These are phyloP conservation scores for Protaetia brevitarsis DNA, from an alignment of 1,140 invertebrate genomes.

Conservation along the genomic window DNA sequence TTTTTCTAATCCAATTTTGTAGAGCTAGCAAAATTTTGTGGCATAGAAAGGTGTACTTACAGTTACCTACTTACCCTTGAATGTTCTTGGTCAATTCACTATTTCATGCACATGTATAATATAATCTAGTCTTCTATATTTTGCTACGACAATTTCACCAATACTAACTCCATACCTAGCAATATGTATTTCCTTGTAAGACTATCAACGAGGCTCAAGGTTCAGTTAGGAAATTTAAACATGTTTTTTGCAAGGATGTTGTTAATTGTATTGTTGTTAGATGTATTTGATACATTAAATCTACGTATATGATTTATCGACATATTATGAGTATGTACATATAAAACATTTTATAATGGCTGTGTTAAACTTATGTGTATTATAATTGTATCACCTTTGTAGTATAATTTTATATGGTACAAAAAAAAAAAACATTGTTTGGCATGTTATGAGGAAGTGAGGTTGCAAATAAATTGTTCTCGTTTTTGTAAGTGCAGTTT, in stretches of 20 bases:
- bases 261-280: background rate
- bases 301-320: too few relatives aligned
- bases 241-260: background rate
- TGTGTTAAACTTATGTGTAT: too few relatives aligned
- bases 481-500: background rate
- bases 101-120: too few relatives aligned
- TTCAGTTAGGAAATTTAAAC: background rate
- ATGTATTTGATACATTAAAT: too few relatives aligned
- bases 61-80: too few relatives aligned
- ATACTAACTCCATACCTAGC: background rate
- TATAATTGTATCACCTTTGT: background rate
- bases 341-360: background rate
- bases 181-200: background rate
- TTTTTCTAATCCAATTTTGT: too few relatives aligned
- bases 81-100: too few relatives aligned
- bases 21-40: too few relatives aligned
- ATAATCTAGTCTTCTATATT: too few relatives aligned
- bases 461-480: background rate
- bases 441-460: background rate
- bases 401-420: conserved; percentile 3
- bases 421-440: background rate
- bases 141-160: too few relatives aligned
- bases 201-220: background rate
- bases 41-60: too few relatives aligned
- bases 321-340: background rate